Evolutionary conservation across 2,888 invertebrate species (phyloP), one percentile per base, ranked within the genome.

Genomic region (Labia minor): DNA sequence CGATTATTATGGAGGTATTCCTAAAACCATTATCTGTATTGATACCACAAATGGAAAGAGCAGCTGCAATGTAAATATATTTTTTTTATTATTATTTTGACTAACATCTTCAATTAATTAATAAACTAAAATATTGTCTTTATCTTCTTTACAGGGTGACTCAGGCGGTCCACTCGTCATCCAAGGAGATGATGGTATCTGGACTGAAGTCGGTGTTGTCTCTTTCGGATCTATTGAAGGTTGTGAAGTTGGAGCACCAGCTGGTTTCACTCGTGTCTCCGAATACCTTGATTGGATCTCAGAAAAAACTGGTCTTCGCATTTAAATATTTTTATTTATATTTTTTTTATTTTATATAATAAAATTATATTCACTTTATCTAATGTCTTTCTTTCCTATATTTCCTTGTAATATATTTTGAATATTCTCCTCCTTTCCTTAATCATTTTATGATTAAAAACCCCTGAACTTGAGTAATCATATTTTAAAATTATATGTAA

Each of bases 81-180:
- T n/a, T n/a, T n/a, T n/a, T n/a, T n/a, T n/a, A n/a, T n/a, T n/a
- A n/a, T n/a, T n/a, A n/a, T n/a, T n/a, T n/a, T n/a, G n/a, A n/a
- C n/a, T n/a, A n/a, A n/a, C n/a, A n/a, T n/a, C n/a, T n/a, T n/a
- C n/a, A n/a, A n/a, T n/a, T n/a, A n/a, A n/a, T n/a, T n/a, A n/a
- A n/a, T n/a, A n/a, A n/a, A n/a, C n/a, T n/a, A n/a, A n/a, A n/a
- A 26, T 26, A 6, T 26, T 26, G 3, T 26, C 26, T 6, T 21
- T 1, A n/a, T 64, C 14, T 64, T 1, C 1, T 1, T 64, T 64
- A 10, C 64, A 64, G 64, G 64, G 64, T 21, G 64, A 64, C 19
- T 26, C 26, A n/a, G 64, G 64, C 8, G 64, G 64, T 6, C 64
- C 64, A 11, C 64, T 64, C 2, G 64, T 64, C 4, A 1, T 26